Evolutionary conservation across 1,140 invertebrate genomes (phyloP).

Genomic region (Drosophila nigrodunni): DNA sequence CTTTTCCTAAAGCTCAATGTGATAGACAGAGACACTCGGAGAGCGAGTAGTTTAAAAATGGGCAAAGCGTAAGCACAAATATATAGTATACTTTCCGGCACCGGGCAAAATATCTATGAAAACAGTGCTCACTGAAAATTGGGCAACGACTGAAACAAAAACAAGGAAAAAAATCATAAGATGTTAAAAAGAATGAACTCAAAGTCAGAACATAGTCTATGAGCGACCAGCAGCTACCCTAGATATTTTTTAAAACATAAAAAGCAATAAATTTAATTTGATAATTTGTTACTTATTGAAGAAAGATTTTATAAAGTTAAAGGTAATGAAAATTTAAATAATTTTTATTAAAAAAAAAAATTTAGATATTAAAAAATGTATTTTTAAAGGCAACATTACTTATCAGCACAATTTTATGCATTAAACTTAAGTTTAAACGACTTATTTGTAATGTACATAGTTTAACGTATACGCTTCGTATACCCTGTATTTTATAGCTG

Average conservation of each 20-base stretch:
- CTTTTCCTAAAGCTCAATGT: neutral
- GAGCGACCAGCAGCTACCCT: neutral
- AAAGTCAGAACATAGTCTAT: neutral
- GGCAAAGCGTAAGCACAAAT: slow-evolving; percentile 39
- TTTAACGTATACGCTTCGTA: neutral
- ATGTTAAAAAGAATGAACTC: neutral
- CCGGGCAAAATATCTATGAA: slow-evolving; percentile 41
- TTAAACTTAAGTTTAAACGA: no score
- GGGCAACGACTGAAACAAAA: slow-evolving; percentile 51
- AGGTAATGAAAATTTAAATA: no score
- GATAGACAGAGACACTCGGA: neutral
- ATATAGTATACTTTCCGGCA: slow-evolving; percentile 58
- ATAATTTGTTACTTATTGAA: no score
- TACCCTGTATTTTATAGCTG: neutral
- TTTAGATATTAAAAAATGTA: no score
- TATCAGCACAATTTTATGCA: no score
- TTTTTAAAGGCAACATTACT: no score
- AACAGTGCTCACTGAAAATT: slow-evolving; percentile 45
- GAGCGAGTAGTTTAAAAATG: neutral
- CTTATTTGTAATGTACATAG: no score
- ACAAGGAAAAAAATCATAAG: slow-evolving; percentile 23
- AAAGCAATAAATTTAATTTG: no score
- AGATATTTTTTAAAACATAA: no score
- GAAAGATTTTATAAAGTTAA: no score
- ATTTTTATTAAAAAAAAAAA: no score